Evolutionary conservation across 2,113 vertebrate genomes (phyloP), one percentile per base, ranked within the genome.

Genomic region (Cariama cristata): DNA sequence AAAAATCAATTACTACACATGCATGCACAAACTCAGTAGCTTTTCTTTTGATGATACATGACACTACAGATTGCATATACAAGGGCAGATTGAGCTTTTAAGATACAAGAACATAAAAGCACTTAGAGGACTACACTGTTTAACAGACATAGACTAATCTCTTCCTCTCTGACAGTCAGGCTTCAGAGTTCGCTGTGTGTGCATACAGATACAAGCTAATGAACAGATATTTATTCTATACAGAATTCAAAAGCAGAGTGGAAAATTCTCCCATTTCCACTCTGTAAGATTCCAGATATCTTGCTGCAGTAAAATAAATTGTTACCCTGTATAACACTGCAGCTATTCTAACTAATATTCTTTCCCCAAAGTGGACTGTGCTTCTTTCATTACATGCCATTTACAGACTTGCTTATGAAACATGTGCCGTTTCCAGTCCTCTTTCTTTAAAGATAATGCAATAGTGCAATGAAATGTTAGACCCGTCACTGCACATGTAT

Each of bases 1-100:
- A 95, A 92, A 96, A 94, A 97, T 97, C 96, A 96, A 97, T 96
- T 96, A 94, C 80, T 87, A 95, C 91, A 91, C 94, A 94, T 87
- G 94, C 95, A 95, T 96, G 89, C 95, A 97, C 93, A 95, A 96
- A 72, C 42, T 85, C 93, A 87, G 94, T 66, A 95, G 89, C 77
- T 90, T 81, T 88, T 52, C 74, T 91, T 88, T 59, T 95, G 97
- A 93, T 91, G 84, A 95, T 88, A 95, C 28, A 93, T 53, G 62
- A 89, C 9, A 2, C 28, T 86, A 73, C 73, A 94, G 91, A 76
- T 82, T 97, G 53, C 83, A 93, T 82, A 55, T 44, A 85, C 45
- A 91, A 94, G 71, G 50, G 84, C 66, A 94, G 87, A 96, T 21
- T 72, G 90, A 76, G 84, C 94, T 93, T 97, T 97, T 94, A 93